Base-by-base conservation (phyloP, 2,113 vertebrate species). In the Heteronetta atricapilla region DNA sequence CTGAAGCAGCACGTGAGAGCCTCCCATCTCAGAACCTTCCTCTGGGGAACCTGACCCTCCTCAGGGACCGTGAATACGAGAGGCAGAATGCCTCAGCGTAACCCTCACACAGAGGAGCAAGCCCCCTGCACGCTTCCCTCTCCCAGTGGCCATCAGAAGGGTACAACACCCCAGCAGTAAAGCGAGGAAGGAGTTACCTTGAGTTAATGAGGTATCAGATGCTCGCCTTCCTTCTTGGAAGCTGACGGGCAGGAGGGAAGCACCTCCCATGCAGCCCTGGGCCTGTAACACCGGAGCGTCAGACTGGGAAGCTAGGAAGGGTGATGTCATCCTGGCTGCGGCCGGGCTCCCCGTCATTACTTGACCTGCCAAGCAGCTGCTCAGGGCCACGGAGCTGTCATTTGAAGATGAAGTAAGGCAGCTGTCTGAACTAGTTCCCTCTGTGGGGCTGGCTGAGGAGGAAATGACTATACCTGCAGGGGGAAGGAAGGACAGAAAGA, bases 201-300 rank as follows among this genome's bases (percentile, higher is more conserved):
- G 99, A 60, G 99, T 99, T 94, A 99, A 98, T 59, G 99, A 99
- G 86, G 99, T 99, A 97, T 99, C 99, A 0, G 99, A 99, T 3
- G 99, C 99, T 88, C 99, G 96, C n/a, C 99, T 98, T 38, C 99
- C 99, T 94, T 99, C 99, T 97, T 99, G 99, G 96, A 99, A 99
- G 92, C 97, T 98, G 96, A 98, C 87, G 9, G 98, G 98, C 67
- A 98, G 97, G 46, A 97, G 96, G 93, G 98, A 98, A 53, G 97
- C 98, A 19, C 98, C 96, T 11, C 98, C 98, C 46, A 98, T 98
- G 95, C 98, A 97, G n/a, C 98, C 98, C 97, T 98, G 99, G 36
- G 97, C 97, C 96, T 98, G 98, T 69, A 99, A 98, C 69, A 99
- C 97, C 0, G 99, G 98, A 91, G 99, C 98, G 34, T 98, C 98